Base-by-base conservation (phyloP, 2,113 vertebrate genomes). In the Plecotus auritus region DNA sequence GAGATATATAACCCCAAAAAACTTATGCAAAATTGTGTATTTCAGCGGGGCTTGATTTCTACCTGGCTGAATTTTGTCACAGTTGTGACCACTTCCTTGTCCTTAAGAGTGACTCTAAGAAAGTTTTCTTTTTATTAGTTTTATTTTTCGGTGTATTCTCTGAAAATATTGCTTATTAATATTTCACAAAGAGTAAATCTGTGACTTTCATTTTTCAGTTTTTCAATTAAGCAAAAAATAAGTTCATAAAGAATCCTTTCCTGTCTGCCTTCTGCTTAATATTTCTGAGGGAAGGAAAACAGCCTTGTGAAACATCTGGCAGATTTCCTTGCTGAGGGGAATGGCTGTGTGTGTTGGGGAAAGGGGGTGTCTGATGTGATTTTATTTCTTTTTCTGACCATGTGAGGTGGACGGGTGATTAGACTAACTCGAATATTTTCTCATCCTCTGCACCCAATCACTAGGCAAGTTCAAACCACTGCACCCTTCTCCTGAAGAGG, bases 41-140 rank as follows among this genome's bases (percentile, higher is more conserved):
- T 94, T 69, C 54, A 96, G 32, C 9, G 37, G 97, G 87, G 17
- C 88, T 95, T 54, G 77, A 90, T 89, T 82, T 83, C 49, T 97
- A 13, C 73, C 77, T 54, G 47, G 49, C 86, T 95, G 90, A 72
- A 90, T 83, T 95, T 93, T 87, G 42, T 93, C 95, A 94, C 94
- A 97, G 69, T 56, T 91, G 20, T 92, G 91, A 96, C 95, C 97
- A 45, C 20, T 97, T 97, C 37, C 30, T 97, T 85, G 67, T 42
- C 59, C 90, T 95, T 90, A 37, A 96, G 22, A 96, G 2, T 30
- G 69, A 95, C 69, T 37, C 84, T 20, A 35, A 91, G 61, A 56
- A 2, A 78, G 49, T 74, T 83, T 95, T 49, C 47, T 42, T 96
- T 97, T 95, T 30, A 92, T 70, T 93, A 92, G 82, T 30, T 88